Evolutionary conservation across 2,888 invertebrate species (phyloP).

Genomic region (Lordiphosa andalusiaca): DNA sequence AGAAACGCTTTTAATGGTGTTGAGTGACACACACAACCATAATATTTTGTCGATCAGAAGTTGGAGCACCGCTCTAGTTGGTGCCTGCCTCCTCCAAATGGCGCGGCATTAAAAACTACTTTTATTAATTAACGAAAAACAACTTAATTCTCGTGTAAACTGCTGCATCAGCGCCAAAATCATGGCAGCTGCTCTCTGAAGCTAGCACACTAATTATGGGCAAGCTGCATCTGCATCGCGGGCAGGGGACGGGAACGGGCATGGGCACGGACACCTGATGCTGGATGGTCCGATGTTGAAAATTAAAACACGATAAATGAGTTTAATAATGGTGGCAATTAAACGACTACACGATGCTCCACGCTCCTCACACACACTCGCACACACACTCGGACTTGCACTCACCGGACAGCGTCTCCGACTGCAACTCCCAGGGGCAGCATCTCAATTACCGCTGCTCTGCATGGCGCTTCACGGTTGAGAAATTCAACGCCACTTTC

Average conservation of each 20-base stretch:
- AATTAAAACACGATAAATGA: constrained; percentile 76
- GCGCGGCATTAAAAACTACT: constrained; percentile 71
- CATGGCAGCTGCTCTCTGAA: constrained; percentile 63
- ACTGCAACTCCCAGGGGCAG: constrained; percentile 34
- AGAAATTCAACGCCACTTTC: constrained; percentile 74
- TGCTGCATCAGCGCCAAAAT: constrained; percentile 69
- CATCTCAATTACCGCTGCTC: constrained; percentile 68
- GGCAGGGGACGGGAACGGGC: constrained; percentile 1
- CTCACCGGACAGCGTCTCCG: constrained; percentile 1
- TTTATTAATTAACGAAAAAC: constrained; percentile 72
- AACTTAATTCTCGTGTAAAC: constrained; percentile 72
- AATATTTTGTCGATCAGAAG: too few relatives aligned
- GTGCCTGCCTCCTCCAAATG: constrained; percentile 31
- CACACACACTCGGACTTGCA: background rate
- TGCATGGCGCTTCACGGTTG: constrained; percentile 74
- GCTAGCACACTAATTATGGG: constrained; percentile 59
- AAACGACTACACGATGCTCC: constrained; percentile 59
- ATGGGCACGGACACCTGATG: constrained; percentile 30
- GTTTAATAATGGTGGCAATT: constrained; percentile 77
- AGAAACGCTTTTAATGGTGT: too few relatives aligned
- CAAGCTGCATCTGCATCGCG: constrained; percentile 25
- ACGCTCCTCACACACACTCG: constrained; percentile 24
- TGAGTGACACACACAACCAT: too few relatives aligned
- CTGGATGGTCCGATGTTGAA: constrained; percentile 47
- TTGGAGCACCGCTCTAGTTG: too few relatives aligned